Evolutionary conservation across 2,113 vertebrate species (phyloP).

Genomic region (Gorilla gorilla): DNA sequence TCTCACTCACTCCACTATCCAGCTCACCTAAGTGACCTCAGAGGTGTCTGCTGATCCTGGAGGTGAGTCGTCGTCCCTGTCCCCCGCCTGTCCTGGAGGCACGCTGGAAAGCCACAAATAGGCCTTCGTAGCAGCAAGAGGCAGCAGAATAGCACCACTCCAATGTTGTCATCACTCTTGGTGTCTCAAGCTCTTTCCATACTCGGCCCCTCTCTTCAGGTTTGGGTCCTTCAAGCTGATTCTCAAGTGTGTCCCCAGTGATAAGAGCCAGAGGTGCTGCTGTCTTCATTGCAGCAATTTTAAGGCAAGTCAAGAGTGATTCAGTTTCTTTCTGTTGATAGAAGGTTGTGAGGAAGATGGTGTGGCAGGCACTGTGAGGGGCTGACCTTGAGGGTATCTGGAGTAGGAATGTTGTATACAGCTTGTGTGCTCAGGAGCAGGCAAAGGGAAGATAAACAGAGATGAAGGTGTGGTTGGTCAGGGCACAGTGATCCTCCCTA

Average conservation of each 20-base stretch:
- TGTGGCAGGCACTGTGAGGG: not conserved
- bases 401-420: not conserved
- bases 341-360: not conserved
- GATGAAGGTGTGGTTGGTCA: no score
- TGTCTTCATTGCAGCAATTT: not conserved
- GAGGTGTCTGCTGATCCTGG: not conserved
- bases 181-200: not conserved
- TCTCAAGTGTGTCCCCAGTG: not conserved
- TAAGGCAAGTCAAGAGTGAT: not conserved
- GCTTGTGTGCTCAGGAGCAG: not conserved
- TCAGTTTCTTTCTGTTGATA: not conserved
- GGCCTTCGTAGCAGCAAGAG: not conserved
- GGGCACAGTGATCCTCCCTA: not conserved
- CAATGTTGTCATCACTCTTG: conserved; percentile 32
- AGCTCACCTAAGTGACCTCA: not conserved
- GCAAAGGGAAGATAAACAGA: not conserved
- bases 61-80: not conserved
- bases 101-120: not conserved
- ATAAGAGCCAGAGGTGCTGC: not conserved
- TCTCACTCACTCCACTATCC: not conserved
- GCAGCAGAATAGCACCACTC: not conserved
- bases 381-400: not conserved
- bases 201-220: not conserved
- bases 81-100: not conserved
- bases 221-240: not conserved